Evolutionary conservation across 2,113 vertebrate species (phyloP), one percentile per base, ranked within the genome.

Genomic region (Tinamus guttatus): DNA sequence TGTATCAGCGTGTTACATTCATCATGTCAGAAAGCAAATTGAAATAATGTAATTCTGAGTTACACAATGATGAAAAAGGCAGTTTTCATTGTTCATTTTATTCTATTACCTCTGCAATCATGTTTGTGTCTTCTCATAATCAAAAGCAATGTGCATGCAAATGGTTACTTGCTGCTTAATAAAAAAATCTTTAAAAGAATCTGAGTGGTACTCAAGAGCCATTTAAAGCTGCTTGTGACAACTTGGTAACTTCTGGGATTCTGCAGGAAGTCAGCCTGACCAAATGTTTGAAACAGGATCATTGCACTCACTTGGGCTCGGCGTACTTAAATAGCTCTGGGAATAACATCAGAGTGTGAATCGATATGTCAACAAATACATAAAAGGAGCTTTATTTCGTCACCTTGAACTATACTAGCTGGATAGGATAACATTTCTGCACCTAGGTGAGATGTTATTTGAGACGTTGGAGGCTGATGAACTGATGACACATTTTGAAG

Each of bases 401-500:
- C 30, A 30, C 85, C 81, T 25, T 45, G 80, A 91, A 94, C 78
- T 83, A 79, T 81, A 78, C 93, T 94, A 87, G 41, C 91, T 94
- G 71, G 87, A 90, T 80, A 95, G 91, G 78, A 81, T 75, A 87
- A 82, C 65, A 43, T 80, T 89, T 69, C 58, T 96, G 64, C n/a
- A 52, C 36, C 6, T 27, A 70, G 28, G 60, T 94, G 82, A 63
- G 81, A 89, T 76, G 65, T 83, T 93, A 82, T 89, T 96, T 13
- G n/a, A 97, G 71, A 85, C 80, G 81, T 94, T 13, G 30, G 65
- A 95, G 65, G 58, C 60, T 81, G 91, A 91, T 87, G 76, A 94
- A 85, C 71, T 47, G 89, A 77, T 88, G 86, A 79, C 69, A 91
- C 13, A 60, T 91, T 95, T 96, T 94, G 84, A 94, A 86, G 92